Evolutionary conservation across 2,888 invertebrate species (phyloP).

Genomic region (Penaeus monodon): DNA sequence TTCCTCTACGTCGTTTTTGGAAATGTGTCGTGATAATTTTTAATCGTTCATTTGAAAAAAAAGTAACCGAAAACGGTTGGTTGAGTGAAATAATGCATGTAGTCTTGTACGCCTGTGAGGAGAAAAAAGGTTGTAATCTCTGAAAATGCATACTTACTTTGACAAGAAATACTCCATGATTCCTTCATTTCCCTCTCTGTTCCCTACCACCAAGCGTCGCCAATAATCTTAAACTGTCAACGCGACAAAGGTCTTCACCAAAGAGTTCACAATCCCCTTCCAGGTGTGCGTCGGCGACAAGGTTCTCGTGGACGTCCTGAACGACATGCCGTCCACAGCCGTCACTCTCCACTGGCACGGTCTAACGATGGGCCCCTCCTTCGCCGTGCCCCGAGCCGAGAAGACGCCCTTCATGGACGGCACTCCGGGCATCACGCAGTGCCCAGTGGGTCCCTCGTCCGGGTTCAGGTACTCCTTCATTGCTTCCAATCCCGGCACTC

Average conservation of each 20-base stretch:
- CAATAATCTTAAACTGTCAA: neutral
- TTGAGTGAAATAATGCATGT: too few relatives aligned
- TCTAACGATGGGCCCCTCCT: slow-evolving; percentile 77
- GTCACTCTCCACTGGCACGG: slow-evolving; percentile 95
- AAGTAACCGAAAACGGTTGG: neutral
- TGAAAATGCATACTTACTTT: too few relatives aligned
- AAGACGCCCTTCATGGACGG: slow-evolving; percentile 88
- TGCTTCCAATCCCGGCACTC: slow-evolving; percentile 66
- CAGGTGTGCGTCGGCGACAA: slow-evolving; percentile 89
- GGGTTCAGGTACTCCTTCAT: slow-evolving; percentile 74
- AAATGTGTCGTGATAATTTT: neutral
- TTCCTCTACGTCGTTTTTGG: too few relatives aligned
- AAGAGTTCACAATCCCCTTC: neutral
- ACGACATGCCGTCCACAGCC: slow-evolving; percentile 82
- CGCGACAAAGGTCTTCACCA: neutral
- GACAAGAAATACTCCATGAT: too few relatives aligned
- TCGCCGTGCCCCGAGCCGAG: slow-evolving; percentile 83
- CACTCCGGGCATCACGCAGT: slow-evolving; percentile 87
- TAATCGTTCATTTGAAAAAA: neutral
- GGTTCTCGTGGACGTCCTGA: slow-evolving; percentile 85
- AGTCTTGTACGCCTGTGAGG: too few relatives aligned
- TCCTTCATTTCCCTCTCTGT: too few relatives aligned
- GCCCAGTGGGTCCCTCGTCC: slow-evolving; percentile 82
- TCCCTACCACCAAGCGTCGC: too few relatives aligned
- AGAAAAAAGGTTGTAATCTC: too few relatives aligned